Evolutionary conservation across 2,888 invertebrate genomes (phyloP), one percentile per base, ranked within the genome.

Genomic region (Diaphora mendica): DNA sequence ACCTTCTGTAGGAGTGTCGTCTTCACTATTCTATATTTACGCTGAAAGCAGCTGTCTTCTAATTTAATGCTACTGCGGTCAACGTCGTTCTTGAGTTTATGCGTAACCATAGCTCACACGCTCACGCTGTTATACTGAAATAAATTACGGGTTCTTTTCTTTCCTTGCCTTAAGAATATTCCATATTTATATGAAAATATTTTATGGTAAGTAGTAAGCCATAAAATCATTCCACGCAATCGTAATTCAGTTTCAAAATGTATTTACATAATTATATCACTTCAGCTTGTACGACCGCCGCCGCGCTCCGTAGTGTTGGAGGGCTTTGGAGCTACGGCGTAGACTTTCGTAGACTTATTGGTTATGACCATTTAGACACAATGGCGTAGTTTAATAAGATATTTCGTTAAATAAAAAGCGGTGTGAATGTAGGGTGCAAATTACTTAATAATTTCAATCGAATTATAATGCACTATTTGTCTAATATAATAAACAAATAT

Each of bases 51-150:
- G 48, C 62, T 70, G 65, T 65, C 65, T 66, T 73, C 67, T 67
- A 70, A 74, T 70, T 73, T 70, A 66, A 73, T 73, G 59, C 55
- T 70, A 15, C 73, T 70, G 44, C 70, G 42, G 70, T 70, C 70
- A 70, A 30, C 65, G 48, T 69, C n/a, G 65, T 72, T 71, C 65
- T 72, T 66, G 75, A 75, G 72, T 75, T 72, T 72, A 75, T 69
- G 68, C 71, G 70, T 62, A 69, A 66, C 72, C 71, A 69, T 75
- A 68, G 75, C 42, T 72, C 69, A 71, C 75, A 75, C 69, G 72
- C 72, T 69, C 62, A 23, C 62, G 55, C 65, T 44, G 55, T 75
- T 69, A 75, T 75, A 72, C 71, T 71, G 59, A 69, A 72, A 66
- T 59, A 67, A 70, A 51, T 39, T 66, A 64, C 30, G 66, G 69